Evolutionary conservation across 2,888 invertebrate species (phyloP), one percentile per base, ranked within the genome.

Genomic region (Argyresthia albistria): DNA sequence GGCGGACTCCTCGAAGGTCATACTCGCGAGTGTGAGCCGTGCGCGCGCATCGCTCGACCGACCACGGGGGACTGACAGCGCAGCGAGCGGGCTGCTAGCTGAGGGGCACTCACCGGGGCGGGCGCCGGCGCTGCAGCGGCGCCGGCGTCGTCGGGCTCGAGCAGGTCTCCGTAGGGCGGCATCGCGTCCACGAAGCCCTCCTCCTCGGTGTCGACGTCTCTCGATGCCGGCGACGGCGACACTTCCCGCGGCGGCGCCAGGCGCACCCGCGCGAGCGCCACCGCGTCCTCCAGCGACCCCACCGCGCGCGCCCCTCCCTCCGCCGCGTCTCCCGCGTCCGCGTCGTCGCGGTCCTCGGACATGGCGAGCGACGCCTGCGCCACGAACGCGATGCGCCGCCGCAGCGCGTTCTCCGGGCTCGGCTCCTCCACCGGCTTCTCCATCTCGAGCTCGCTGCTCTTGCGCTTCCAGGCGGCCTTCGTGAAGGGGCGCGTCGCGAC

Each of bases 271-370:
- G 78, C 86, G 66, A 79, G 71, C 69, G 75, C 81, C 76, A 82
- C 89, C 72, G 83, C 86, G 76, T 83, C 86, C 79, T 80, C 89
- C 80, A 80, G 73, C 71, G 73, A 88, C 83, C 79, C 88, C 82
- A 83, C 84, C 67, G 66, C 76, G 58, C 60, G 61, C 59, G 58
- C 72, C 67, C 66, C 60, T 60, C 59, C 58, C 71, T 67, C 66
- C 74, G 56, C 70, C 70, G n/a, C n/a, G n/a, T 4, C 25, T 25
- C 42, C 69, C 66, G 55, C 87, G 68, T 66, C 80, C 53, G 62
- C 76, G 58, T 70, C 89, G 64, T 75, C 86, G 72, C 64, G 76
- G 46, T 90, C 90, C 70, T 89, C 89, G 60, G 90, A 88, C 47
- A 88, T 64, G 61, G 79, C 82, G 15, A 84, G 72, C 1, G 89